These are phyloP conservation scores for Lithophane socia DNA, from an alignment of 2,888 invertebrate genomes.

Conservation along the genomic window DNA sequence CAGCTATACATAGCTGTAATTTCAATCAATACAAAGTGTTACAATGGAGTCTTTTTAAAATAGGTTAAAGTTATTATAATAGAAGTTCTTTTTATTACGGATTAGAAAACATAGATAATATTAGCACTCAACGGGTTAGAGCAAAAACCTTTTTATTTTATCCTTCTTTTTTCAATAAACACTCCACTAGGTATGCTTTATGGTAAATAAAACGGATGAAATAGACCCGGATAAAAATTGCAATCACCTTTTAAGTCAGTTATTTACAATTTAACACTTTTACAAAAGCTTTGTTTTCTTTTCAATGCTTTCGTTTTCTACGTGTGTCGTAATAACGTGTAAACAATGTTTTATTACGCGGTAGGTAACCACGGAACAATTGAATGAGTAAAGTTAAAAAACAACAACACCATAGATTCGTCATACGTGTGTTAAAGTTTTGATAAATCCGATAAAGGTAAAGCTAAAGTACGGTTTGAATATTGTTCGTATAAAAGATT, in stretches of 20 bases:
- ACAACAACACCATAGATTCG: background rate
- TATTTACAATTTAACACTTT: slow-evolving; percentile 28
- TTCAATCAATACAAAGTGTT: background rate
- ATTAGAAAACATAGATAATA: background rate
- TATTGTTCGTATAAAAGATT: background rate
- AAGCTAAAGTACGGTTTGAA: background rate
- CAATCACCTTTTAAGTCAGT: background rate
- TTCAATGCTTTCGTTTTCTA: slow-evolving; percentile 40
- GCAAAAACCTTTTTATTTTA: background rate
- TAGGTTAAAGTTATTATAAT: background rate
- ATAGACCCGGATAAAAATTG: background rate
- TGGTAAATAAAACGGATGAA: background rate
- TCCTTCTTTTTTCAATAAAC: too few species aligned
- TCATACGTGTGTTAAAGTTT: slow-evolving; percentile 14
- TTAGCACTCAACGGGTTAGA: background rate
- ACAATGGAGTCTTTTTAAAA: background rate
- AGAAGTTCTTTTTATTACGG: background rate
- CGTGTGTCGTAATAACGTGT: slow-evolving; percentile 46
- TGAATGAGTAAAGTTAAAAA: slow-evolving; percentile 48
- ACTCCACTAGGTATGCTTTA: background rate
- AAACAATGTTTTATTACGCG: slow-evolving; percentile 54
- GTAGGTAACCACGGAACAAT: slow-evolving; percentile 52
- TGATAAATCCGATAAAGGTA: background rate
- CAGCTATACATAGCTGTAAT: background rate
- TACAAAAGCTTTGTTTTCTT: slow-evolving; percentile 41